Evolutionary conservation across 2,888 invertebrate species (phyloP), one percentile per base, ranked within the genome.

Genomic region (Eudemis profundana): DNA sequence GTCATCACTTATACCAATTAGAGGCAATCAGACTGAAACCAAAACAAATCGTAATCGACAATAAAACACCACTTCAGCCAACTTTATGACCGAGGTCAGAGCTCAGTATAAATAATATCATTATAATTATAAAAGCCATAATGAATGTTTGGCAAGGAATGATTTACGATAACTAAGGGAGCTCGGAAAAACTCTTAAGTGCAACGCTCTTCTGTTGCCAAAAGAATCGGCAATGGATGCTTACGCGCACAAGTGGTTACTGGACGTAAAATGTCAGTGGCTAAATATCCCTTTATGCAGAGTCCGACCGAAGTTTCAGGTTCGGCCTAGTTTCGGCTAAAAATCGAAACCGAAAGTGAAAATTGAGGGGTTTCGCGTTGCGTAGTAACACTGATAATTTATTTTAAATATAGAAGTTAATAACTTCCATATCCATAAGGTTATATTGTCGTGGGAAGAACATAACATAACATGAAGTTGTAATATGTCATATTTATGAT

Each of bases 191-290:
- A 60, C 46, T 14, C 36, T n/a, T 53, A 65, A 65, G 65, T 60
- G 53, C 65, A 53, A 3, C 27, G 49, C 46, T 65, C 65, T 65
- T 53, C 59, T 53, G 65, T 65, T 85, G 86, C 84, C 84, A 86
- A 86, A 86, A 85, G 84, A 83, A 83, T 76, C 82, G 79, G 81
- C 84, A 72, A 65, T 38, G 85, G 83, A 85, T 80, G 64, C 68
- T 71, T 68, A 62, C 0, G 33, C 3, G 61, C 69, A 74, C 29
- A 84, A 83, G 72, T 74, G 70, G 42, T 67, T 69, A 33, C 33
- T 2, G n/a, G n/a, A n/a, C n/a, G n/a, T n/a, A n/a, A n/a, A n/a
- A n/a, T n/a, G n/a, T n/a, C n/a, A n/a, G n/a, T n/a, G n/a, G n/a
- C n/a, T n/a, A n/a, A n/a, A n/a, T n/a, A n/a, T n/a, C n/a, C n/a